Percentiles rank a stretch among this genome's conserved stretches.
These are phyloP conservation scores for Ceuthmochares aereus DNA, from an alignment of 2,113 vertebrate genomes.

Conservation along the genomic window DNA sequence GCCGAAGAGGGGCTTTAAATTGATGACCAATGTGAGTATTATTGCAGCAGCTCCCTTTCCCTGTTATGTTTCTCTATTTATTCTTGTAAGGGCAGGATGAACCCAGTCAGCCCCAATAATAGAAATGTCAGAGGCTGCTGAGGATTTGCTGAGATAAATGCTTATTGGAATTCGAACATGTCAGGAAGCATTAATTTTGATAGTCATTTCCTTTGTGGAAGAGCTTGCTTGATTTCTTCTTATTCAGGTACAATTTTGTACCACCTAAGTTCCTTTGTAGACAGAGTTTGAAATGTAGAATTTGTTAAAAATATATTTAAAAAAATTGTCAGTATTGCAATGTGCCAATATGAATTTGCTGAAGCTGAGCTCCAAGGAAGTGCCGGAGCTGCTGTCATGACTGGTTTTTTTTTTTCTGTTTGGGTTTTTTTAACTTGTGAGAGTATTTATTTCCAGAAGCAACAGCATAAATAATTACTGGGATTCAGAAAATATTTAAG, in stretches of 20 bases:
- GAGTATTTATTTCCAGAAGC: background rate
- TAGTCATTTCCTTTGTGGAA: conserved; percentile 38
- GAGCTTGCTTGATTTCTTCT: conserved; percentile 14
- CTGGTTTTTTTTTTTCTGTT: background rate
- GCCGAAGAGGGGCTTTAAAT: background rate
- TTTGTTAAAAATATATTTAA: background rate
- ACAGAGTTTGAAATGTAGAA: background rate
- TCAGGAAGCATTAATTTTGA: conserved; percentile 45
- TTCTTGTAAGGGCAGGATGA: conserved; percentile 44
- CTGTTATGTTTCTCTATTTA: background rate
- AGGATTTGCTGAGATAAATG: conserved; percentile 56
- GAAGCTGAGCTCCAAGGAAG: background rate
- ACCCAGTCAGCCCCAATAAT: conserved; percentile 52
- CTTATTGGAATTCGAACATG: conserved; percentile 39
- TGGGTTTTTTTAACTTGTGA: background rate
- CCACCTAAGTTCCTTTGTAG: background rate
- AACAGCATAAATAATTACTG: background rate
- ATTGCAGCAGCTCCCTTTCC: background rate
- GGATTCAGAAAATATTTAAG: background rate
- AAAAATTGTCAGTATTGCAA: background rate
- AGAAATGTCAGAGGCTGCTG: conserved; percentile 42
- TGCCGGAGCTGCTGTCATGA: background rate
- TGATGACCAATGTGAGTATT: background rate
- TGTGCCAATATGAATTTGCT: background rate
- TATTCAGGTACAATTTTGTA: background rate